These are phyloP conservation scores for Canis aureus DNA, from an alignment of 2,113 vertebrate species.

Conservation along the genomic window DNA sequence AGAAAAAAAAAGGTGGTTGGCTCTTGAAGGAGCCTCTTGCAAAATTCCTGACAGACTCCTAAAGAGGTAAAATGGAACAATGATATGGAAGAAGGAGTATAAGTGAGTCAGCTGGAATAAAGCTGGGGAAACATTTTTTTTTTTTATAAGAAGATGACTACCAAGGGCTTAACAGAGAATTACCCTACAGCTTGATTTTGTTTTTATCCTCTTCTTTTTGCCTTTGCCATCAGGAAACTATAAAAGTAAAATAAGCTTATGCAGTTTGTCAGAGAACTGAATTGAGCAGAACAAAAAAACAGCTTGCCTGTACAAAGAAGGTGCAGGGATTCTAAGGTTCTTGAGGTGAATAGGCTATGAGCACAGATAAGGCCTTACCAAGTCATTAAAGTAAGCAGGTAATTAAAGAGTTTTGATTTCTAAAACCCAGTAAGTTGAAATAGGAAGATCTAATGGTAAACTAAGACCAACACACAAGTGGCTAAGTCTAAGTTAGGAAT, in stretches of 20 bases:
- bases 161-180: slow-evolving; percentile 38
- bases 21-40: slow-evolving; percentile 55
- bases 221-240: slow-evolving; percentile 40
- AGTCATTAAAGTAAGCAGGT: slow-evolving; percentile 54
- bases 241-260: slow-evolving; percentile 53
- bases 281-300: slow-evolving; percentile 31
- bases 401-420: slow-evolving; percentile 70
- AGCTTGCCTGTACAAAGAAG: slow-evolving; percentile 41
- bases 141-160: slow-evolving; percentile 57
- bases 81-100: slow-evolving; percentile 37
- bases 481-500: slow-evolving; percentile 46
- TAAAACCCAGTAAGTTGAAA: slow-evolving; percentile 61
- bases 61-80: slow-evolving; percentile 56
- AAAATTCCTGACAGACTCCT: background rate
- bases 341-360: slow-evolving; percentile 60
- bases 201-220: slow-evolving; percentile 49
- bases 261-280: slow-evolving; percentile 28
- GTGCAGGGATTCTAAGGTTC: slow-evolving; percentile 50
- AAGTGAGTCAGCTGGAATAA: slow-evolving; percentile 48
- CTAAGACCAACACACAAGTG: slow-evolving; percentile 32
- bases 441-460: slow-evolving; percentile 54
- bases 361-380: slow-evolving; percentile 45
- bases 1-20: slow-evolving; percentile 13
- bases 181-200: slow-evolving; percentile 43
- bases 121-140: slow-evolving; percentile 48